These are phyloP conservation scores for Drosophila nigromelanica DNA, from an alignment of 1,140 invertebrate genomes.

Conservation along the genomic window DNA sequence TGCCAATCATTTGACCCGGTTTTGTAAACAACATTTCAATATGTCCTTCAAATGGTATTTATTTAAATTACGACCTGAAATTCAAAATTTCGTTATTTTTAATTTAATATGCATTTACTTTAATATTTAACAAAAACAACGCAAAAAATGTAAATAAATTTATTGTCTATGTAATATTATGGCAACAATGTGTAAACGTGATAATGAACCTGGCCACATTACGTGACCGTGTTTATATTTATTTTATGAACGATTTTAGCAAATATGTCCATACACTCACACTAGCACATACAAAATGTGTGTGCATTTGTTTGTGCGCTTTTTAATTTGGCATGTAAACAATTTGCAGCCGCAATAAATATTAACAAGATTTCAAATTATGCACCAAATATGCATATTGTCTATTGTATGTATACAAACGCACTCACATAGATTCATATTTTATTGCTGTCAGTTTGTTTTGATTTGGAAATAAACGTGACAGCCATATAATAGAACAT, in stretches of 20 bases:
- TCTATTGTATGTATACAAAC: slow-evolving; percentile 16
- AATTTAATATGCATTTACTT: slow-evolving; percentile 43
- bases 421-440: background rate
- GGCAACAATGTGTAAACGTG: slow-evolving; percentile 58
- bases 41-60: slow-evolving; percentile 21
- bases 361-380: slow-evolving; percentile 70
- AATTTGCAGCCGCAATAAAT: slow-evolving; percentile 64
- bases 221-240: slow-evolving; percentile 58
- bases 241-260: slow-evolving; percentile 39
- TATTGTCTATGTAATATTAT: slow-evolving; percentile 35
- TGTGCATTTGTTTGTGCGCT: slow-evolving; percentile 23
- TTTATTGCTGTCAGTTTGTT: slow-evolving; percentile 20
- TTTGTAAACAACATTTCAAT: slow-evolving; percentile 3
- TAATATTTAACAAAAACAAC: slow-evolving; percentile 22
- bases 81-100: slow-evolving; percentile 38
- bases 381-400: slow-evolving; percentile 12
- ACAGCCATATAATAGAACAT: slow-evolving; percentile 17
- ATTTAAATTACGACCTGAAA: slow-evolving; percentile 27
- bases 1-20: background rate
- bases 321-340: slow-evolving; percentile 72
- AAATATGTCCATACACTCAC: slow-evolving; percentile 36
- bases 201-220: slow-evolving; percentile 66
- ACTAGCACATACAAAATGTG: slow-evolving; percentile 13
- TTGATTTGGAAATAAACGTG: slow-evolving; percentile 20
- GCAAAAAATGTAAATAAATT: slow-evolving; percentile 32